A percentile compares a stretch with the other conserved stretches of the same genome.
Conservation (phyloP, 2,888 invertebrate genomes). For the Mesopsocus fuscifrons region DNA sequence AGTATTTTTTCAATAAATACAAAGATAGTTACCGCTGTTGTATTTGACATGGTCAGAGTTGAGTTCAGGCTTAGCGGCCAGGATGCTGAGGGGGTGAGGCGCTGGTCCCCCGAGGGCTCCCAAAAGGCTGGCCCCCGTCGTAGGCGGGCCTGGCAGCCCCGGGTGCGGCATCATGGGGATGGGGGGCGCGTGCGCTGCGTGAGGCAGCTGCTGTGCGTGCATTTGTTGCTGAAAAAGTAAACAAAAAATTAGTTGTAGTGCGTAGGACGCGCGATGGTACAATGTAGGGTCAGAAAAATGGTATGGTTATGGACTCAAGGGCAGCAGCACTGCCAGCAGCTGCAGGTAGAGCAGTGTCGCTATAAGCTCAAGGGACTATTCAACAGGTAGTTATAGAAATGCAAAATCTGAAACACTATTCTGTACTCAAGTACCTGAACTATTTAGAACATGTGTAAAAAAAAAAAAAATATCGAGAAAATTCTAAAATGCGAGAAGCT, state of each 20-base stretch:
- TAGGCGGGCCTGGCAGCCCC: slow-evolving; percentile 31
- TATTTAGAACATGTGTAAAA: too few species aligned
- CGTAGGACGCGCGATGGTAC: too few species aligned
- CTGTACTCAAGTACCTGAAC: too few species aligned
- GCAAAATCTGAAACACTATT: too few species aligned
- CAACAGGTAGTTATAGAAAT: too few species aligned
- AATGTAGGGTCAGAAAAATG: too few species aligned
- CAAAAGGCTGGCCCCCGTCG: slow-evolving; percentile 28
- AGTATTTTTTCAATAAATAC: too few species aligned
- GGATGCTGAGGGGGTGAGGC: slow-evolving; percentile 55
- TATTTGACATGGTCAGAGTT: slow-evolving; percentile 56
- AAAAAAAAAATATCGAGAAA: too few species aligned
- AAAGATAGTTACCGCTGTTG: slow-evolving; percentile 55
- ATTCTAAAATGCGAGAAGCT: slow-evolving; percentile 16
- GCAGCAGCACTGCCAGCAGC: too few species aligned
- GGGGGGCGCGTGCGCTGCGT: slow-evolving; percentile 31
- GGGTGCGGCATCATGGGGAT: slow-evolving; percentile 27
- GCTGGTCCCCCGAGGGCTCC: slow-evolving; percentile 36
- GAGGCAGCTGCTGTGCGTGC: slow-evolving; percentile 65
- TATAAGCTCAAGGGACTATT: too few species aligned
- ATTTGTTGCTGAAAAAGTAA: slow-evolving; percentile 56
- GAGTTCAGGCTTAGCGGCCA: slow-evolving; percentile 57
- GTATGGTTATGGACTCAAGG: too few species aligned
- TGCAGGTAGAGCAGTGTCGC: too few species aligned
- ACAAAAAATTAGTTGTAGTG: slow-evolving; percentile 8